Evolutionary conservation across 2,113 vertebrate genomes (phyloP), one percentile per base, ranked within the genome.

Genomic region (Proterorhinus semilunaris): DNA sequence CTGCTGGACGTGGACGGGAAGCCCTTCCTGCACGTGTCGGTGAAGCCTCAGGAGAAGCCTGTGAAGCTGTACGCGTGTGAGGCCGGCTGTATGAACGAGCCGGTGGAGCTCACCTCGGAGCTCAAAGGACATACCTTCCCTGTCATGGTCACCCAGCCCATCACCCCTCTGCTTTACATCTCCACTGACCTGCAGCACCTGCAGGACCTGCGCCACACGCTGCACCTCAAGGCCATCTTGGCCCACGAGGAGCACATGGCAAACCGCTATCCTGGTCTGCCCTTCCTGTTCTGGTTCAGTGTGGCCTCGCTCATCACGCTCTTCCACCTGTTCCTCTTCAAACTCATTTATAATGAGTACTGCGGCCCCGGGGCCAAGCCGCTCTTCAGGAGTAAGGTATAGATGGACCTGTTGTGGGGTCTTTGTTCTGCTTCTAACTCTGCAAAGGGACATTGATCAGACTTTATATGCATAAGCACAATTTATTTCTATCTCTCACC

Each of bases 181-280:
- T 98, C 98, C 0, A 96, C 95, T 0, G 96, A 99, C 89, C 74
- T 98, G 88, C 91, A 86, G 6, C 98, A 99, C 76, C 88, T 99
- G 84, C 97, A 98, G 89, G 97, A 98, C 79, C 88, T 99, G 66
- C 91, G 95, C 61, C 97, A 98, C 91, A 98, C 98, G 0, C 90
- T 99, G 83, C 97, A 99, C 82, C 93, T 99, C 46, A 98, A 98
- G 89, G 93, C 95, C 80, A 98, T 99, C 85, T 78, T 99, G 77
- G 98, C 96, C 36, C 97, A 99, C 0, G 96, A 98, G 51, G 97
- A 99, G 72, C 98, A 99, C 93, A 99, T 99, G 98, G 98, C 97
- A 68, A 96, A 95, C 87, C 93, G 96, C 83, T 95, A 98, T 82
- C 96, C 96, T 0, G 97, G 97, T 51, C 92, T 99, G 83, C 98